Evolutionary conservation across 2,113 vertebrate species (phyloP).

Genomic region (Chrysemys picta): DNA sequence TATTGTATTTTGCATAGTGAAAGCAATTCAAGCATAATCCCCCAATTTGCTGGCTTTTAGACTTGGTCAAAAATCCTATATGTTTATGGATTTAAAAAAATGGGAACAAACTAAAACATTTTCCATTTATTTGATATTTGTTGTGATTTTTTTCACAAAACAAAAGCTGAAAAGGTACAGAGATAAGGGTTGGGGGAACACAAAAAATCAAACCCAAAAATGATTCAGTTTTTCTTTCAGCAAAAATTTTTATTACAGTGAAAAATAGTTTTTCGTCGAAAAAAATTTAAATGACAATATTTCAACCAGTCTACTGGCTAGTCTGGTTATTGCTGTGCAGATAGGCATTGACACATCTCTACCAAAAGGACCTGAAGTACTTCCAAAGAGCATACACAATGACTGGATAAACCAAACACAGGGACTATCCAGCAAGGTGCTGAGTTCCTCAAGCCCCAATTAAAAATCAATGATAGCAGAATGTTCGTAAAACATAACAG

Average conservation of each 20-base stretch:
- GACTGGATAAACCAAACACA: slow-evolving; percentile 28
- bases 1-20: background rate
- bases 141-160: background rate
- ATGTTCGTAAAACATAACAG: background rate
- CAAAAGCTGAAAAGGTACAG: background rate
- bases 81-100: background rate
- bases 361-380: slow-evolving; percentile 52
- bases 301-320: background rate
- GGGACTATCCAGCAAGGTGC: background rate
- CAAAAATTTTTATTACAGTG: background rate
- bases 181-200: background rate
- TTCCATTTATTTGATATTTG: slow-evolving; percentile 15
- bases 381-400: slow-evolving; percentile 60
- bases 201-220: background rate
- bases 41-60: background rate
- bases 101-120: background rate
- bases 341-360: slow-evolving; percentile 4
- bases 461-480: background rate
- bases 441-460: background rate
- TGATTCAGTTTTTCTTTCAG: background rate
- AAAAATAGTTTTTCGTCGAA: slow-evolving; percentile 24
- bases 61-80: background rate
- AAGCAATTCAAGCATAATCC: background rate
- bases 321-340: background rate
- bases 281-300: slow-evolving; percentile 40